phyloP scores from a whole-genome alignment of 2,888 invertebrate genomes.

The Plutella xylostella region DNA sequence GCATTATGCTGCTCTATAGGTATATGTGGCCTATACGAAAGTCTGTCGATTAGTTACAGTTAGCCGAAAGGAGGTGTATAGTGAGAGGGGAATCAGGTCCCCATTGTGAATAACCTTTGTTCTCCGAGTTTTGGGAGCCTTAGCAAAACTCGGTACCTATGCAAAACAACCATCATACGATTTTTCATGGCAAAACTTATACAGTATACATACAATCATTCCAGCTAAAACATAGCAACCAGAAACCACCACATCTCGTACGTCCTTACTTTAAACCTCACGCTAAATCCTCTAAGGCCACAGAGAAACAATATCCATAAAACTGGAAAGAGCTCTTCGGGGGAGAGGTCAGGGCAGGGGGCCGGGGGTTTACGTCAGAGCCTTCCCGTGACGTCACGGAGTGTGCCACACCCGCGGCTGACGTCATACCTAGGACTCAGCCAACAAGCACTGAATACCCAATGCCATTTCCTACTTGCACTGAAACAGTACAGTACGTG shows the following conservation, averaged over 20 bases:
- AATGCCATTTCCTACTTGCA: neutral
- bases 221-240: too few species aligned
- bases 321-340: conserved; percentile 28
- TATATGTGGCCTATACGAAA: too few species aligned
- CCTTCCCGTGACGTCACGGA: conserved; percentile 60
- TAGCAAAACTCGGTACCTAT: too few species aligned
- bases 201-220: too few species aligned
- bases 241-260: neutral
- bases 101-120: too few species aligned
- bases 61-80: too few species aligned
- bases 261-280: conserved; percentile 4
- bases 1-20: too few species aligned
- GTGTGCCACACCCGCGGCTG: conserved; percentile 61
- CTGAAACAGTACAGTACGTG: neutral
- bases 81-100: too few species aligned
- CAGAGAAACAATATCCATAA: conserved; percentile 46
- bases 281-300: conserved; percentile 21
- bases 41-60: too few species aligned
- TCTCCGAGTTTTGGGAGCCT: too few species aligned
- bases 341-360: conserved; percentile 27
- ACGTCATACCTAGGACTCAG: conserved; percentile 49
- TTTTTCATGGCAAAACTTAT: too few species aligned
- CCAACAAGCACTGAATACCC: neutral
- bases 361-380: conserved; percentile 60
- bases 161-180: too few species aligned